Percentiles rank a stretch among this genome's conserved stretches.
Evolutionary conservation across 1,140 invertebrate genomes (phyloP).

Genomic region (Drosophila triauraria): DNA sequence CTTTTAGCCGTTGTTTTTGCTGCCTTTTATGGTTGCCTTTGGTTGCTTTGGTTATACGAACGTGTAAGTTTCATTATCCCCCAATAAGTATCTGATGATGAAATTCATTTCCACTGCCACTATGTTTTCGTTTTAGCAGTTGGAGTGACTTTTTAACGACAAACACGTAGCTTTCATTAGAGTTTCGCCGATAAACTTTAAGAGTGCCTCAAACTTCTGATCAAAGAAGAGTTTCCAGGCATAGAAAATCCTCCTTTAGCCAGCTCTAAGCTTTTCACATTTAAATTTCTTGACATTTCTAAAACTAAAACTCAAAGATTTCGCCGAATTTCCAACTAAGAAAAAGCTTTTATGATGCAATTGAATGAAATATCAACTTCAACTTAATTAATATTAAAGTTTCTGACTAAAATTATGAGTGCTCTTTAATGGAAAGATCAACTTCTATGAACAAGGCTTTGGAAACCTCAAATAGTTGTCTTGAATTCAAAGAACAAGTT

Average conservation of each 20-base stretch:
- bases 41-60: slow-evolving; percentile 27
- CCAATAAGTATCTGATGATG: slow-evolving; percentile 9
- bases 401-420: neutral
- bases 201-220: neutral
- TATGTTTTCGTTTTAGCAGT: neutral
- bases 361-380: neutral
- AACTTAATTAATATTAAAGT: neutral
- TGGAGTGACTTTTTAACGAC: neutral
- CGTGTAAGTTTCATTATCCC: neutral
- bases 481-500: too few species aligned
- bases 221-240: neutral
- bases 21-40: neutral
- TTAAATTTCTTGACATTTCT: neutral
- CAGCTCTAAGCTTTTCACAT: neutral
- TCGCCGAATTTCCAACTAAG: neutral
- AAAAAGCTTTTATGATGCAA: neutral
- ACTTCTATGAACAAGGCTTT: neutral
- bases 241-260: too few species aligned
- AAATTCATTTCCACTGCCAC: slow-evolving; percentile 2
- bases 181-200: neutral
- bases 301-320: neutral
- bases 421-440: neutral
- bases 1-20: slow-evolving; percentile 45
- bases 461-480: neutral
- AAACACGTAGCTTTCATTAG: neutral